Percentiles rank a stretch among this genome's conserved stretches.
Evolutionary conservation across 2,888 invertebrate species (phyloP).

Genomic region (Molorchus minor): DNA sequence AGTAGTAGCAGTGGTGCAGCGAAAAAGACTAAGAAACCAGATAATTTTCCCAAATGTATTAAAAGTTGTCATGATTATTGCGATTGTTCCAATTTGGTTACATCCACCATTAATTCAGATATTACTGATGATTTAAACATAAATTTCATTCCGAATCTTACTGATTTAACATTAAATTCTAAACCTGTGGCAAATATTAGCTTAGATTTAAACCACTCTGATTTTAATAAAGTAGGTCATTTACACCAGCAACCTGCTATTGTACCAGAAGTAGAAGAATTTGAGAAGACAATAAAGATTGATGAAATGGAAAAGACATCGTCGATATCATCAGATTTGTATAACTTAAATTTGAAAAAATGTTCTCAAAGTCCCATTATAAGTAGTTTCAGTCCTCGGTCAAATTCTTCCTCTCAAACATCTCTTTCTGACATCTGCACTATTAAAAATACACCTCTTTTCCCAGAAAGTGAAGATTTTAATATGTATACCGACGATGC

Average conservation of each 20-base stretch:
- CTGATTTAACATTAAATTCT: slow-evolving; percentile 19
- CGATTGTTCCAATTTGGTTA: slow-evolving; percentile 4
- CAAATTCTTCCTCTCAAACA: slow-evolving; percentile 23
- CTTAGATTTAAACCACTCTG: slow-evolving; percentile 4
- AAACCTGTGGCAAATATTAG: slow-evolving; percentile 1
- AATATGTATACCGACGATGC: slow-evolving; percentile 2
- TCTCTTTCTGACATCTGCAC: slow-evolving; percentile 23
- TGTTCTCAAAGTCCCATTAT: slow-evolving; percentile 34
- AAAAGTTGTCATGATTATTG: neutral
- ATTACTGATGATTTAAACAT: neutral
- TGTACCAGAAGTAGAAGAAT: slow-evolving; percentile 46
- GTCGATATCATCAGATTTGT: slow-evolving; percentile 28
- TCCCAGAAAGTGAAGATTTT: slow-evolving; percentile 6
- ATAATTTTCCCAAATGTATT: neutral
- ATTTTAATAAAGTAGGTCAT: neutral
- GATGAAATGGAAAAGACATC: slow-evolving; percentile 37
- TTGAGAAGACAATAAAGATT: slow-evolving; percentile 38
- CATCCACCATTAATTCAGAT: neutral
- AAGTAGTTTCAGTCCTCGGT: slow-evolving; percentile 29
- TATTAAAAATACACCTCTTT: slow-evolving; percentile 3
- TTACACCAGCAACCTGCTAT: slow-evolving; percentile 39
- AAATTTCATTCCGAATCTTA: neutral
- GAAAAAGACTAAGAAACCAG: slow-evolving; percentile 5
- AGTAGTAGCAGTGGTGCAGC: neutral
- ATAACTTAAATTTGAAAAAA: slow-evolving; percentile 30